Percentiles rank a stretch among this genome's conserved stretches.
phyloP scores from a whole-genome alignment of 2,888 invertebrate genomes.

The Allacma fusca region DNA sequence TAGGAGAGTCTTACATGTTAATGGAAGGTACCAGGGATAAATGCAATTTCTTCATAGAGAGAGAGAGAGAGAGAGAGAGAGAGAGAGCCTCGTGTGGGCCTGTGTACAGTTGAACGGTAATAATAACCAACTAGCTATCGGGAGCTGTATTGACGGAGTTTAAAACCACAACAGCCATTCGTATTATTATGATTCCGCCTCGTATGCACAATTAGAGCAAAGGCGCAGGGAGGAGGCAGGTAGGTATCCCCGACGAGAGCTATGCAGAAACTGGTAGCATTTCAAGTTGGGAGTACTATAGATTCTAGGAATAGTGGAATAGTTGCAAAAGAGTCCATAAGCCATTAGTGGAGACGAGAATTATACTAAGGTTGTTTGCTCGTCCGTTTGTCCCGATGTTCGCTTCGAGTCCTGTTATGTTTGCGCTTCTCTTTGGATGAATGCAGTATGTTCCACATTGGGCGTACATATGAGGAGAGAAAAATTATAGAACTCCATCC shows the following conservation, averaged over 20 bases:
- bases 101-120: not conserved
- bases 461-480: not conserved
- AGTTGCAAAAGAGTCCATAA: constrained; percentile 23
- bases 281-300: not conserved
- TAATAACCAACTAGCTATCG: not conserved
- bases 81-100: too few species aligned
- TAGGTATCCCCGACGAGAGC: too few species aligned
- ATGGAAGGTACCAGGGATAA: too few species aligned
- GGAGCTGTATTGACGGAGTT: not conserved
- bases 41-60: too few species aligned
- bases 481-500: constrained; percentile 1
- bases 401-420: constrained; percentile 16
- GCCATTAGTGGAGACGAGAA: constrained; percentile 26
- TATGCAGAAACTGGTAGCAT: not conserved
- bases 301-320: not conserved
- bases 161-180: not conserved
- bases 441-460: not conserved
- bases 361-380: constrained; percentile 19
- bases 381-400: constrained; percentile 14
- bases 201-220: not conserved
- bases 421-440: not conserved
- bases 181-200: not conserved
- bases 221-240: too few species aligned
- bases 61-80: too few species aligned
- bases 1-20: too few species aligned